Evolutionary conservation across 2,888 invertebrate species (phyloP), one percentile per base, ranked within the genome.

Genomic region (Nipponacmea schrenckii): DNA sequence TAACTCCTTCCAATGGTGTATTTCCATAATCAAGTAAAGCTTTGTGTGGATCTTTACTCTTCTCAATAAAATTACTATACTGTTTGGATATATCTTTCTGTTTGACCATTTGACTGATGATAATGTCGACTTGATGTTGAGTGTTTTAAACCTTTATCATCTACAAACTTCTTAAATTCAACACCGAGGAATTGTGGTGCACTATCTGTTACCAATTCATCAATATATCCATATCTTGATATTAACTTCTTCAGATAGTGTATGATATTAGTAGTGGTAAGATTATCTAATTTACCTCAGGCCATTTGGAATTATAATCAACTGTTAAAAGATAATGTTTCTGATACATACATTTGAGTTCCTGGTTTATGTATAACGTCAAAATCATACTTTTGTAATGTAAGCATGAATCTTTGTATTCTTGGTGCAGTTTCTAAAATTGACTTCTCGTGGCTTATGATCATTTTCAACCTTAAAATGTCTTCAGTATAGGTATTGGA

Each of bases 221-320:
- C n/a, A n/a, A n/a, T n/a, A n/a, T n/a, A n/a, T n/a, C n/a, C n/a
- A n/a, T n/a, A n/a, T n/a, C n/a, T n/a, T n/a, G n/a, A n/a, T n/a
- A n/a, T n/a, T n/a, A n/a, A n/a, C n/a, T n/a, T n/a, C n/a, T n/a
- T n/a, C n/a, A n/a, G n/a, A n/a, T n/a, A n/a, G n/a, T n/a, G n/a
- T n/a, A n/a, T n/a, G n/a, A n/a, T n/a, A n/a, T n/a, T n/a, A n/a
- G n/a, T n/a, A n/a, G n/a, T n/a, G n/a, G n/a, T n/a, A n/a, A n/a
- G n/a, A n/a, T n/a, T n/a, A n/a, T n/a, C n/a, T n/a, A n/a, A n/a
- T n/a, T n/a, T n/a, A n/a, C n/a, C n/a, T 73, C 70, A 5, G 71
- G 68, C 39, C 48, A 74, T 67, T 70, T 74, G 2, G 70, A 74
- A 50, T 45, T 74, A 56, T 69, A 72, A 46, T 74, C 72, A 15